Evolutionary conservation across 2,113 vertebrate genomes (phyloP).

Genomic region (Nesoenas mayeri): DNA sequence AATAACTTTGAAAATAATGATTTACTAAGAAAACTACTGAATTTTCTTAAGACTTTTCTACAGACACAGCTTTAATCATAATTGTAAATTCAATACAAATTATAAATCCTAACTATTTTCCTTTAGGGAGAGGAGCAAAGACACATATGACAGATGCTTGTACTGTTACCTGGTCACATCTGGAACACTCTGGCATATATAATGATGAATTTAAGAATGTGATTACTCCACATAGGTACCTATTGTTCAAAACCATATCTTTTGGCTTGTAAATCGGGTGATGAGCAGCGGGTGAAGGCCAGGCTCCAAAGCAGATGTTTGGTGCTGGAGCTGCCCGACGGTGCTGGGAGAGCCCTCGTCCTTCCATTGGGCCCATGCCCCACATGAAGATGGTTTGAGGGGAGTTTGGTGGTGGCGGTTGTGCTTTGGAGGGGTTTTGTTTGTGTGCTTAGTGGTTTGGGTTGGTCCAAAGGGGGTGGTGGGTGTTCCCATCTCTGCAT

Average conservation of each 20-base stretch:
- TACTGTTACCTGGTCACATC: background rate
- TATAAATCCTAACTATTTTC: background rate
- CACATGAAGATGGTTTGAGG: rapidly evolving
- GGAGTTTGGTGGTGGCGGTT: rapidly evolving
- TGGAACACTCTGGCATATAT: background rate
- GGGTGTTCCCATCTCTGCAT: background rate
- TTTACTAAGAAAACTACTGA: background rate
- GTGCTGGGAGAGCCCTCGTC: too few relatives aligned
- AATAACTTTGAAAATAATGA: background rate
- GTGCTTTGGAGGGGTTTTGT: too few relatives aligned
- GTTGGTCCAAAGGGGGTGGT: too few relatives aligned
- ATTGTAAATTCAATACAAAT: too few relatives aligned
- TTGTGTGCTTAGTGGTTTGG: too few relatives aligned
- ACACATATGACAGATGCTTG: background rate
- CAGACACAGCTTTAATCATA: background rate
- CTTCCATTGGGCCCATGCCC: rapidly evolving
- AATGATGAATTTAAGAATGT: background rate
- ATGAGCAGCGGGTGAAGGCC: background rate
- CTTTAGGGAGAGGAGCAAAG: background rate
- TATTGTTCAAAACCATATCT: background rate
- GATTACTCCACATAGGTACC: background rate
- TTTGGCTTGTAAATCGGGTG: background rate
- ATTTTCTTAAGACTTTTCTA: background rate
- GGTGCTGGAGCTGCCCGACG: too few relatives aligned
- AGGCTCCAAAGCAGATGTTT: background rate